Evolutionary conservation across 2,888 invertebrate genomes (phyloP).

Genomic region (Archips crataeganus): DNA sequence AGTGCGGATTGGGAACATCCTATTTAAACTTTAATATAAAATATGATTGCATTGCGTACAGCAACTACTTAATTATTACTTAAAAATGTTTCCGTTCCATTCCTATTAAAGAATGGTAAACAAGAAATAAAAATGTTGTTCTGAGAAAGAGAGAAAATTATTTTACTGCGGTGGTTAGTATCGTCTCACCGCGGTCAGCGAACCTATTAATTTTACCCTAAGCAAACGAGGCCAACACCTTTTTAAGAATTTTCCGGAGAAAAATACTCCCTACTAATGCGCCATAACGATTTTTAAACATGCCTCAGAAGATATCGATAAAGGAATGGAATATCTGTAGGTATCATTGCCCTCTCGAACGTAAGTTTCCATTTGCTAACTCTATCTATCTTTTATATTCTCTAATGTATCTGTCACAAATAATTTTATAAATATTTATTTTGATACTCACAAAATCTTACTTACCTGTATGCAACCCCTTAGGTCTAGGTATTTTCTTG

Average conservation of each 20-base stretch:
- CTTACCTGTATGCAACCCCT: neutral
- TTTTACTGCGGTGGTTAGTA: neutral
- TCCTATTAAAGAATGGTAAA: neutral
- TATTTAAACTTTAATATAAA: no score
- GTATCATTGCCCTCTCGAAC: neutral
- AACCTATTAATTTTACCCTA: constrained; percentile 19
- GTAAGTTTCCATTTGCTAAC: neutral
- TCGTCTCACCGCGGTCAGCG: constrained; percentile 1
- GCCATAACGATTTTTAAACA: neutral
- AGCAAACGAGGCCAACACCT: constrained; percentile 30
- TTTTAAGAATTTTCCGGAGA: constrained; percentile 8
- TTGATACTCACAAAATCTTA: neutral
- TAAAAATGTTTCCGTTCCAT: neutral
- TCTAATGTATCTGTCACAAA: constrained; percentile 1
- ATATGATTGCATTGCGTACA: neutral
- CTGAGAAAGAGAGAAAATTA: neutral
- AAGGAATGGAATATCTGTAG: constrained; percentile 6
- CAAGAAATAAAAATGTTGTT: neutral
- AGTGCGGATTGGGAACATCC: no score
- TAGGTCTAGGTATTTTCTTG: neutral
- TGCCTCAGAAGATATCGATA: constrained; percentile 9
- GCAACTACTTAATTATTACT: neutral
- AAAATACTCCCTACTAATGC: constrained; percentile 2
- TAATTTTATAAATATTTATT: neutral
- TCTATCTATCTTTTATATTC: neutral